phyloP scores from a whole-genome alignment of 2,113 vertebrate genomes.

The Tupaia tana region DNA sequence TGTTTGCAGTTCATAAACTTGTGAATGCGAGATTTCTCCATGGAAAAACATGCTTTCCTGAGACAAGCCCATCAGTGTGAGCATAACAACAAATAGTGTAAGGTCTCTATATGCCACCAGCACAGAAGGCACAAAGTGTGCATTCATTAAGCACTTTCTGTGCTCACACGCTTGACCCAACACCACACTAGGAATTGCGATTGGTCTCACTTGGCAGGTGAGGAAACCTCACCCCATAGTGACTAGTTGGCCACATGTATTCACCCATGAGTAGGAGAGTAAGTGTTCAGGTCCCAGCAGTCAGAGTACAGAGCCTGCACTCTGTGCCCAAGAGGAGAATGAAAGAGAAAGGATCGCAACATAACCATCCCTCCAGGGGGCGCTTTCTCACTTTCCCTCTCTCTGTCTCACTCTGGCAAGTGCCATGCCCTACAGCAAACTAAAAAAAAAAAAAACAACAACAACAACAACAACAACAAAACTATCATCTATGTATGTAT shows the following conservation, averaged over 20 bases:
- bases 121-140: neutral
- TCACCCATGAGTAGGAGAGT: neutral
- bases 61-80: neutral
- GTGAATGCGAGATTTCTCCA: neutral
- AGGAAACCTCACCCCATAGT: neutral
- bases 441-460: no score
- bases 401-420: no score
- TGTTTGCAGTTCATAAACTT: constrained; percentile 3
- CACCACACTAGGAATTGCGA: neutral
- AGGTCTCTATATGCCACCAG: neutral
- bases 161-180: no score
- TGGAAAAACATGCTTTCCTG: neutral
- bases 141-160: rapidly evolving
- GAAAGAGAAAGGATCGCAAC: no score
- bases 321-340: neutral
- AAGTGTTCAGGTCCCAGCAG: neutral
- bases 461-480: no score
- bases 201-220: neutral
- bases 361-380: neutral
- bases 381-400: no score
- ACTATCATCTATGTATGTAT: no score
- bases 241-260: neutral
- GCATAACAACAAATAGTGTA: neutral
- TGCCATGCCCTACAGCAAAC: no score
- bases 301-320: neutral